These are phyloP conservation scores for Plemyria rubiginata DNA, from an alignment of 2,888 invertebrate genomes.

Conservation along the genomic window DNA sequence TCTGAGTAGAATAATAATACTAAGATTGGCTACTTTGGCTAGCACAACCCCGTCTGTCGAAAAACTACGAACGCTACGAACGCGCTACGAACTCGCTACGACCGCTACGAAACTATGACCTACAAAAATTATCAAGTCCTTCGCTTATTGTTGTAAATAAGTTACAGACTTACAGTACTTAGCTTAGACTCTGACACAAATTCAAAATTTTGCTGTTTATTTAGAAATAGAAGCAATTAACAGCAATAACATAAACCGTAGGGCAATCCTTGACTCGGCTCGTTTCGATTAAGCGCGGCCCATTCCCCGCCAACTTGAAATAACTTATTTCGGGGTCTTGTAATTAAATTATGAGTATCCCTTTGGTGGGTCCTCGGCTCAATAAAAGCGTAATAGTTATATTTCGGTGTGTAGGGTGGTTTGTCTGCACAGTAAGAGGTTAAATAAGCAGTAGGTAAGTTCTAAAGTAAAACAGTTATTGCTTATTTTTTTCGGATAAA, in stretches of 20 bases:
- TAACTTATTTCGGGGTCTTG: slow-evolving; percentile 68
- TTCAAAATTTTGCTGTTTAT: slow-evolving; percentile 18
- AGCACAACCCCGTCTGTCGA: background rate
- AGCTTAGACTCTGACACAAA: no score
- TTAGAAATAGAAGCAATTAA: slow-evolving; percentile 38
- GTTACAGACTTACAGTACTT: no score
- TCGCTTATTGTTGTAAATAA: background rate
- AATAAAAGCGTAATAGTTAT: slow-evolving; percentile 82
- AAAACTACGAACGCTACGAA: background rate
- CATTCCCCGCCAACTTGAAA: slow-evolving; percentile 60
- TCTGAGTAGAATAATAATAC: no score
- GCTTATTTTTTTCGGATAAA: no score
- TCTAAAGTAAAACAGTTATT: background rate
- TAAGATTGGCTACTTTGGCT: no score
- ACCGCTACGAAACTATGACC: background rate
- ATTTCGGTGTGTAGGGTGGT: slow-evolving; percentile 65
- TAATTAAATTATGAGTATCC: slow-evolving; percentile 82
- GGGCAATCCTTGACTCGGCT: slow-evolving; percentile 46
- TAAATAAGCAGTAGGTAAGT: slow-evolving; percentile 38
- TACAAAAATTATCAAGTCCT: background rate
- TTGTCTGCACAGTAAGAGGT: slow-evolving; percentile 49
- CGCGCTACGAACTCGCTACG: background rate
- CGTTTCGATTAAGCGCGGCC: slow-evolving; percentile 55
- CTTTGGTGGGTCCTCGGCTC: slow-evolving; percentile 75
- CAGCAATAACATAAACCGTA: slow-evolving; percentile 38